Percentiles rank a stretch among this genome's conserved stretches.
phyloP scores from a whole-genome alignment of 2,797 vertebrate genomes.

The Spinibarbus caldwelli region DNA sequence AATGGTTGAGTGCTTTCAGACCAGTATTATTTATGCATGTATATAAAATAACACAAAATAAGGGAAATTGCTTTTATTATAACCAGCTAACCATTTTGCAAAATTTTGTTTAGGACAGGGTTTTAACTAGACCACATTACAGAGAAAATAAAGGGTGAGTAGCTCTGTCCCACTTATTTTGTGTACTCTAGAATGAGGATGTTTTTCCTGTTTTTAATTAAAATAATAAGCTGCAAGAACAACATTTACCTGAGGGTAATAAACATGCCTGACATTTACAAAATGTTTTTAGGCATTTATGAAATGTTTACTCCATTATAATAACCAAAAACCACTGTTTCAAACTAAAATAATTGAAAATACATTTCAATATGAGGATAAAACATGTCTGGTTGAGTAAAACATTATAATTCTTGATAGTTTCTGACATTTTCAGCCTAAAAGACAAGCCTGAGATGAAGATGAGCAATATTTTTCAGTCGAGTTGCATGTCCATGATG shows the following conservation, averaged over 20 bases:
- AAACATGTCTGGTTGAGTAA: neutral
- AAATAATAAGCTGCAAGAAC: neutral
- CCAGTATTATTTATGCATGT: constrained; percentile 68
- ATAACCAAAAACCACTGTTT: neutral
- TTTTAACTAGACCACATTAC: neutral
- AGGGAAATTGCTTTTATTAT: neutral
- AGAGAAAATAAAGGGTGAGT: neutral
- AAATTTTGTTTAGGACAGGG: neutral
- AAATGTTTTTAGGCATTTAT: constrained; percentile 10
- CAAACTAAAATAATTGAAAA: neutral
- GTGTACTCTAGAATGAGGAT: neutral
- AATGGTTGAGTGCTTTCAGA: too few relatives aligned
- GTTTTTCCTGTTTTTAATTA: neutral
- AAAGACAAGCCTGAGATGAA: neutral
- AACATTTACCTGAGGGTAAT: constrained; percentile 13
- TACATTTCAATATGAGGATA: neutral
- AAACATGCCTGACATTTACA: constrained; percentile 23
- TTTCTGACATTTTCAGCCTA: constrained; percentile 8
- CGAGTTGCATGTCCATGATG: constrained; percentile 16
- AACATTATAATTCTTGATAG: neutral
- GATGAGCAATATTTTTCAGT: constrained; percentile 35
- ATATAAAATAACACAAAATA: constrained; percentile 64
- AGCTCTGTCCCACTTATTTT: too few relatives aligned
- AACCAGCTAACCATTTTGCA: neutral
- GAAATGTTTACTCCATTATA: neutral